Base-by-base conservation (phyloP, 1,140 invertebrate species). In the Dreissena polymorpha region DNA sequence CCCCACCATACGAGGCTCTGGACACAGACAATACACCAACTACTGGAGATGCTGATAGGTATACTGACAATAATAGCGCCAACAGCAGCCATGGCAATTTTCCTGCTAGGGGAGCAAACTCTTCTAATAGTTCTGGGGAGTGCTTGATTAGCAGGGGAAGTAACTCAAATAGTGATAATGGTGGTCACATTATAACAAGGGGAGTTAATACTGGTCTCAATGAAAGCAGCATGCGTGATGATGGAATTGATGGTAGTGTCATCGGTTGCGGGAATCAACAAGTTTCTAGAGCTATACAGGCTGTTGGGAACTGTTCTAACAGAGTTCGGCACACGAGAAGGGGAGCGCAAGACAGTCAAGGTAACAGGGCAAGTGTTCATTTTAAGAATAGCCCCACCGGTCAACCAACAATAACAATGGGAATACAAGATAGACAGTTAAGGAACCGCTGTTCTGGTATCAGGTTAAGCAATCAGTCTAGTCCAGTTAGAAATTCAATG, bases 1-100 rank as follows among this genome's bases (percentile, higher is more conserved):
- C 89, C 6, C 92, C 91, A 12, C 91, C 91, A 21, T 92, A 92
- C 72, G 90, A 92, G 55, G 87, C 87, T 27, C 67, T 91, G n/a
- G 86, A 87, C 23, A 60, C 57, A 60, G 21, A 60, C 21, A 60
- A 60, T 10, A 60, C 16, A 18, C 57, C 57, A n/a, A 23, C 2
- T n/a, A 60, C 16, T 23, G 57, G 21, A 2, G 16, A n/a, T 23
- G 2, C 57, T 60, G 57, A 23, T 18, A 60, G 57, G 10, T n/a
- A 60, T 12, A 60, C 16, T 60, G 57, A 60, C 2, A 18, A 60
- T n/a, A 60, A 18, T n/a, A 60, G 57, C 57, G 21, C 16, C 21
- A 2, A n/a, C 16, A 70, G 39, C 49, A 70, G 49, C 49, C 25
- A 50, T 39, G 68, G 27, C 10, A 29, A 70, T 70, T 60, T 39